Evolutionary conservation across 2,113 vertebrate species (phyloP).

Genomic region (Hippocampus guttulatus): DNA sequence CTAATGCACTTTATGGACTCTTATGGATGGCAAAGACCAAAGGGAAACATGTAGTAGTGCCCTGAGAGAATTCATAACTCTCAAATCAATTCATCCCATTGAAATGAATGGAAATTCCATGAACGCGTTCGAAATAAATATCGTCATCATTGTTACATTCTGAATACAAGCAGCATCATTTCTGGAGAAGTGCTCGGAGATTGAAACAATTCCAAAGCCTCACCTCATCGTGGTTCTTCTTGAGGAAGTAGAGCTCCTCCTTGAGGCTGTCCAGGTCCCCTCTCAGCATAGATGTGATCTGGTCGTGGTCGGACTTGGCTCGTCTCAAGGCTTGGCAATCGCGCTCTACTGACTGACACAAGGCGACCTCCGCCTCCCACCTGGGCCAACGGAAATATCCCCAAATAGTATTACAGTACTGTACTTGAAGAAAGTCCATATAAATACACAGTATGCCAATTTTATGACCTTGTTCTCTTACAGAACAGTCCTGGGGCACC

Average conservation of each 20-base stretch:
- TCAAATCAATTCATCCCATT: no score
- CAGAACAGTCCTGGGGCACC: no score
- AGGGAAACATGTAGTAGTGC: not conserved
- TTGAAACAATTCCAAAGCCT: conserved; percentile 21
- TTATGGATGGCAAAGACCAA: not conserved
- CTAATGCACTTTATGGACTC: not conserved
- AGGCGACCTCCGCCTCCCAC: conserved; percentile 76
- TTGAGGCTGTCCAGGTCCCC: conserved; percentile 84
- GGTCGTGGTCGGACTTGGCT: conserved; percentile 78
- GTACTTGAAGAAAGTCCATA: not conserved
- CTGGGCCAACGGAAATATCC: conserved; percentile 51
- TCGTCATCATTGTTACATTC: no score
- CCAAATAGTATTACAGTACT: not conserved
- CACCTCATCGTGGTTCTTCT: conserved; percentile 88
- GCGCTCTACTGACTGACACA: conserved; percentile 82
- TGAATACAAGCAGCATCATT: no score
- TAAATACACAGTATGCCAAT: not conserved
- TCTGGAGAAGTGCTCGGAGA: no score
- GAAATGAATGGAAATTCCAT: no score
- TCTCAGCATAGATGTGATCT: conserved; percentile 79
- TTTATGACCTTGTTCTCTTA: not conserved
- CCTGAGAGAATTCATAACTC: no score
- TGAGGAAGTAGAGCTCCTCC: conserved; percentile 84
- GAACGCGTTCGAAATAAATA: no score
- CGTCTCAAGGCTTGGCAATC: conserved; percentile 82